A percentile compares a stretch with the other conserved stretches of the same genome.
These are phyloP conservation scores for Conus betulinus DNA, from an alignment of 1,140 invertebrate genomes.

Conservation along the genomic window DNA sequence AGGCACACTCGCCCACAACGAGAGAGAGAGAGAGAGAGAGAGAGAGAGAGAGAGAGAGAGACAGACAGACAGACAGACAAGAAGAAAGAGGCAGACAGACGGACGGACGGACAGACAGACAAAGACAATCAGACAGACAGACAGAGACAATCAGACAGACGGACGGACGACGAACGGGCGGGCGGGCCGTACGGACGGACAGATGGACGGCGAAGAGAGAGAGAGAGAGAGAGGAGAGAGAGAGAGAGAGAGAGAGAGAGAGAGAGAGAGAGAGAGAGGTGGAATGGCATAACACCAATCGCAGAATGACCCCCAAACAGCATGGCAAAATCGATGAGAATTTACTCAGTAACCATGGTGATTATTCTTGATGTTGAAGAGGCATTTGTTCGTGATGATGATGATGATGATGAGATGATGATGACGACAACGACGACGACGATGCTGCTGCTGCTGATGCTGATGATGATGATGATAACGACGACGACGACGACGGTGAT, in stretches of 20 bases:
- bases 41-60: not conserved
- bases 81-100: not conserved
- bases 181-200: not conserved
- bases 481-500: too few species aligned
- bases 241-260: constrained; percentile 13
- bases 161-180: not conserved
- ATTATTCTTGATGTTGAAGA: too few species aligned
- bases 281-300: not conserved
- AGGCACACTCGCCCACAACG: not conserved
- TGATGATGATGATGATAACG: too few species aligned
- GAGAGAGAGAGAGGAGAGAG: not conserved
- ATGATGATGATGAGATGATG: too few species aligned
- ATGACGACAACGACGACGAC: too few species aligned
- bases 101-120: not conserved
- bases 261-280: not conserved
- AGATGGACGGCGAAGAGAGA: not conserved
- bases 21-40: not conserved
- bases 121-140: not conserved
- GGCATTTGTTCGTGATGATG: too few species aligned
- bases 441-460: too few species aligned
- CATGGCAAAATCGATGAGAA: too few species aligned
- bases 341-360: too few species aligned
- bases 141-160: not conserved
- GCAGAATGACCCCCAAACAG: too few species aligned
- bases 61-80: not conserved